Evolutionary conservation across 2,888 invertebrate genomes (phyloP).

Genomic region (Mystacides longicornis): DNA sequence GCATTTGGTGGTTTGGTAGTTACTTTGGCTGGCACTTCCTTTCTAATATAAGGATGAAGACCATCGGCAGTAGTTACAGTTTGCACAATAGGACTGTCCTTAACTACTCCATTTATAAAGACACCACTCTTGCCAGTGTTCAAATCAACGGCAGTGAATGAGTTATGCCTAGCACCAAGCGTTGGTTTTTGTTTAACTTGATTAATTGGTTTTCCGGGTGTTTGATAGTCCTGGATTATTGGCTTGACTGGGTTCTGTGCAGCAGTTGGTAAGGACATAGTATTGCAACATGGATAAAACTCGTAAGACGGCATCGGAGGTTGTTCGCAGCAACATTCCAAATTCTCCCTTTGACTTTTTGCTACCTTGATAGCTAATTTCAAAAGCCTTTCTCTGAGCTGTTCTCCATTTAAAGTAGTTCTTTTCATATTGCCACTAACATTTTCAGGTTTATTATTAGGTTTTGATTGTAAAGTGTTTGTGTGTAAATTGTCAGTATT

Average conservation of each 20-base stretch:
- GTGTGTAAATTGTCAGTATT: constrained; percentile 25
- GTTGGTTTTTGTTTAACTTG: constrained; percentile 18
- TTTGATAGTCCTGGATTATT: background rate
- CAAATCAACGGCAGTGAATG: constrained; percentile 21
- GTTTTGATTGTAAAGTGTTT: constrained; percentile 28
- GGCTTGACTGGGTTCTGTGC: constrained; percentile 4
- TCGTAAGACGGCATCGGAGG: constrained; percentile 18
- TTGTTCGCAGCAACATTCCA: constrained; percentile 39
- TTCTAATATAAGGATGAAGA: constrained; percentile 47
- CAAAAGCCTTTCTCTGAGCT: constrained; percentile 56
- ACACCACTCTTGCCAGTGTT: constrained; percentile 19
- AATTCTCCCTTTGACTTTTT: constrained; percentile 40
- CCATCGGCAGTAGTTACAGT: constrained; percentile 18
- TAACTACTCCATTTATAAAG: constrained; percentile 22
- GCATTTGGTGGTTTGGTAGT: constrained; percentile 33
- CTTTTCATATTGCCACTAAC: constrained; percentile 38
- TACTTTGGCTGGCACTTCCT: constrained; percentile 37
- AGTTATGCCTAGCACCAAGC: constrained; percentile 21
- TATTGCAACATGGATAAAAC: constrained; percentile 20
- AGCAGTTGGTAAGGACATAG: constrained; percentile 12
- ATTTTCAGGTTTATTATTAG: constrained; percentile 14
- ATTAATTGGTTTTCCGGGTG: constrained; percentile 8
- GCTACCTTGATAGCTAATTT: constrained; percentile 52
- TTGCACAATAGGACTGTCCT: constrained; percentile 16
- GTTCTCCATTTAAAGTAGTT: constrained; percentile 55